Percentiles rank a stretch among this genome's conserved stretches.
Evolutionary conservation across 2,113 vertebrate species (phyloP).

Genomic region (Terrapene triunguis): DNA sequence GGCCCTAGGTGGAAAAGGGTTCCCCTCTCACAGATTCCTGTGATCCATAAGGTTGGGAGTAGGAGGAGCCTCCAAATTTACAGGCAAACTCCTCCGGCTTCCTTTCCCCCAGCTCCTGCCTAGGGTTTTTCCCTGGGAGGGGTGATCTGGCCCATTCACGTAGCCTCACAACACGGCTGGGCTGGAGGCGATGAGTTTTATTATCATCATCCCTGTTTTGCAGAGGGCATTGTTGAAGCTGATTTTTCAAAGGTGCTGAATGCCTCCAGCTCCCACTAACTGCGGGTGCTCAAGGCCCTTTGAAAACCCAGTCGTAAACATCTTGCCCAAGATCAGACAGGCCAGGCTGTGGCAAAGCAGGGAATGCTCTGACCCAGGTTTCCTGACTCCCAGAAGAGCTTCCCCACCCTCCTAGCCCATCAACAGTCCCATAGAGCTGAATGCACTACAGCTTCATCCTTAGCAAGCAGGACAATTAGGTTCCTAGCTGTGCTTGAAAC

Average conservation of each 20-base stretch:
- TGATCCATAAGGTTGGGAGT: background rate
- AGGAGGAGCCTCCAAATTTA: background rate
- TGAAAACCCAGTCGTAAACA: background rate
- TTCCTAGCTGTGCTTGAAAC: background rate
- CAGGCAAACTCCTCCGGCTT: background rate
- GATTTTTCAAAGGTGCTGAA: too few relatives aligned
- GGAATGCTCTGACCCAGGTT: background rate
- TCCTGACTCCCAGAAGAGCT: background rate
- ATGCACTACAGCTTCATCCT: background rate
- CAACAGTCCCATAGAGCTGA: too few relatives aligned
- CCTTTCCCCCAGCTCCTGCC: background rate
- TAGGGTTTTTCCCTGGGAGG: background rate
- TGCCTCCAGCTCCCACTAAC: background rate
- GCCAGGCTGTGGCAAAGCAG: background rate
- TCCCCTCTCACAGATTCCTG: background rate
- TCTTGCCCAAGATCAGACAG: background rate
- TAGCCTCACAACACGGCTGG: background rate
- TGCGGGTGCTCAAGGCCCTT: background rate
- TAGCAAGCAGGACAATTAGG: background rate
- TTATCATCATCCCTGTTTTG: background rate
- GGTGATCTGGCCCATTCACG: background rate
- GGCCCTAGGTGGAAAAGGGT: background rate
- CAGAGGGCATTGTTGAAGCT: background rate
- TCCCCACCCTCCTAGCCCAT: background rate
- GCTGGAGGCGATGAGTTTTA: background rate